Evolutionary conservation across 1,140 invertebrate genomes (phyloP).

Genomic region (Drosophila pectinifera): DNA sequence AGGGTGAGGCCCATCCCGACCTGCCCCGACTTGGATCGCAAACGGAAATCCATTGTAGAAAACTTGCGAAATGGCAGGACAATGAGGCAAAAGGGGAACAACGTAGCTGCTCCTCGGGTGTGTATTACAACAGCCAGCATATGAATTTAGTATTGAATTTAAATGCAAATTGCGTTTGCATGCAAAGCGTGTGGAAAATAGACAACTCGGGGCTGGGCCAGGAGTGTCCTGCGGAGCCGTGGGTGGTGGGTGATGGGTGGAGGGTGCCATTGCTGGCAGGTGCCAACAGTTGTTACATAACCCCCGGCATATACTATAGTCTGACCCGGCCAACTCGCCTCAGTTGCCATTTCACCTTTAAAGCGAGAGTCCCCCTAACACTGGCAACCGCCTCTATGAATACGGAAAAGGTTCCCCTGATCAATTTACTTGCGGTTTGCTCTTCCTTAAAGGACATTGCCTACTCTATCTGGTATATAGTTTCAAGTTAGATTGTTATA

Average conservation of each 20-base stretch:
- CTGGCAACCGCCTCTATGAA: slow-evolving; percentile 29
- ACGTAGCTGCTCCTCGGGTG: slow-evolving; percentile 38
- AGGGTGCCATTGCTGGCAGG: slow-evolving; percentile 5
- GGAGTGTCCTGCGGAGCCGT: background rate
- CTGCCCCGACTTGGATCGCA: slow-evolving; percentile 44
- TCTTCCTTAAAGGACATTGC: no score
- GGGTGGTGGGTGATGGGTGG: no score
- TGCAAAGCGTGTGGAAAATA: slow-evolving; percentile 78
- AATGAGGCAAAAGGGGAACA: slow-evolving; percentile 40
- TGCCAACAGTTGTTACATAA: slow-evolving; percentile 38
- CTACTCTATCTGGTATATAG: no score
- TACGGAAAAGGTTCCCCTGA: slow-evolving; percentile 21
- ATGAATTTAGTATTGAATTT: slow-evolving; percentile 83
- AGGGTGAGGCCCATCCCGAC: no score
- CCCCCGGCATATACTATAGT: background rate
- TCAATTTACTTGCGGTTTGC: slow-evolving; percentile 17
- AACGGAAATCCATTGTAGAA: slow-evolving; percentile 79
- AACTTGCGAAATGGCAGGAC: slow-evolving; percentile 80
- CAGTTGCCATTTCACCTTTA: slow-evolving; percentile 28
- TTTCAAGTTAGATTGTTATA: no score
- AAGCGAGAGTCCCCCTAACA: slow-evolving; percentile 13
- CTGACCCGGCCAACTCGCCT: slow-evolving; percentile 18
- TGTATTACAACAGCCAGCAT: slow-evolving; percentile 75
- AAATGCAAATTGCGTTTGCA: slow-evolving; percentile 83
- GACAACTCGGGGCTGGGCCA: slow-evolving; percentile 34